Percentiles rank a stretch among this genome's conserved stretches.
These are phyloP conservation scores for Mythimna loreyi DNA, from an alignment of 2,888 invertebrate species.

Conservation along the genomic window DNA sequence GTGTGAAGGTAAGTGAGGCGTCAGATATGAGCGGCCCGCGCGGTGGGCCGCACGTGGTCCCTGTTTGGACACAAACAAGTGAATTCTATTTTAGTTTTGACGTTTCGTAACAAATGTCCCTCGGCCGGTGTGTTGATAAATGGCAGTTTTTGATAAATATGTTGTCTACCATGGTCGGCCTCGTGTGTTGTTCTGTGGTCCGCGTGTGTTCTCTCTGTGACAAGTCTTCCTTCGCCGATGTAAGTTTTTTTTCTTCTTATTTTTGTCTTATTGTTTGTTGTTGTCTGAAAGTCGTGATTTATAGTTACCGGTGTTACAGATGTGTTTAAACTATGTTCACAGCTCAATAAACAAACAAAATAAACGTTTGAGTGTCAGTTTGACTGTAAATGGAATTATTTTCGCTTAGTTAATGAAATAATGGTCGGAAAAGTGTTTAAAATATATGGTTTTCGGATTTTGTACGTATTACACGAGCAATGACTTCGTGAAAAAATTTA, in stretches of 20 bases:
- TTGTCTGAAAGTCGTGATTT: constrained; percentile 28
- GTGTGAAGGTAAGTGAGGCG: constrained; percentile 63
- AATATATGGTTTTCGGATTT: background rate
- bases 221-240: constrained; percentile 45
- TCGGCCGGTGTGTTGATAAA: constrained; percentile 71
- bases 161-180: constrained; percentile 56
- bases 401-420: constrained; percentile 3
- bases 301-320: background rate
- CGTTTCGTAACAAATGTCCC: constrained; percentile 74
- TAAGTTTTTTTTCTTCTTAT: constrained; percentile 56
- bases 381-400: background rate
- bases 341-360: background rate
- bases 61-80: constrained; percentile 73
- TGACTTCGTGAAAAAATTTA: background rate
- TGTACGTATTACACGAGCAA: background rate
- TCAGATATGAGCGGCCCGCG: constrained; percentile 80
- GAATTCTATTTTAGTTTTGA: constrained; percentile 73
- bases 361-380: background rate
- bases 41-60: constrained; percentile 74
- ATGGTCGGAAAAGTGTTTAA: background rate
- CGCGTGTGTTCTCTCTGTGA: constrained; percentile 42
- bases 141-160: constrained; percentile 66
- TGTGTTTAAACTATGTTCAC: constrained; percentile 1
- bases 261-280: constrained; percentile 39
- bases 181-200: constrained; percentile 52